These are phyloP conservation scores for Pseudoips prasinana DNA, from an alignment of 2,888 invertebrate genomes.

Conservation along the genomic window DNA sequence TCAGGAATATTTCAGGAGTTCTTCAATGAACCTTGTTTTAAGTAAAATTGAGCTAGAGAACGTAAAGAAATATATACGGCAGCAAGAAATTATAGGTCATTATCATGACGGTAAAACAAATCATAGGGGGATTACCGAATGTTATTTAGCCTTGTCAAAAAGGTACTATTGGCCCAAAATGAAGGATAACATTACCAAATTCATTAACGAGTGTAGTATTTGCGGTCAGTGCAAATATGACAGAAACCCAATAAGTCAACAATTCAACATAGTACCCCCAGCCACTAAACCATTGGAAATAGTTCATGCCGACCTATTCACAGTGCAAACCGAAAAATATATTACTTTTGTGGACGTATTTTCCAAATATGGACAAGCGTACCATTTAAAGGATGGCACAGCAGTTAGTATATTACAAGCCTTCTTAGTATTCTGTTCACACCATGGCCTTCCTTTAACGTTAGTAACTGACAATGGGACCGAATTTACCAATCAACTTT, in stretches of 20 bases:
- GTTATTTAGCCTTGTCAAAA: neutral
- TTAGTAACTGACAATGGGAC: conserved; percentile 8
- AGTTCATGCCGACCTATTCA: conserved; percentile 4
- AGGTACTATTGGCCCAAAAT: conserved; percentile 9
- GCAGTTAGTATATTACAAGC: neutral
- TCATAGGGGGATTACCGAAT: conserved; percentile 14
- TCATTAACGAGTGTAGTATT: conserved; percentile 9
- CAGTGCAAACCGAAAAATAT: conserved; percentile 7
- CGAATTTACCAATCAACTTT: conserved; percentile 19
- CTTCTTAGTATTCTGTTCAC: no score
- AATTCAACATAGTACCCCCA: conserved; percentile 6
- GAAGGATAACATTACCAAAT: conserved; percentile 10
- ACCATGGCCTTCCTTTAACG: conserved; percentile 12
- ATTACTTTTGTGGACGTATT: neutral
- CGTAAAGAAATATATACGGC: neutral
- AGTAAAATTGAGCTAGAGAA: conserved; percentile 3
- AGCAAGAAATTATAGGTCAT: conserved; percentile 4
- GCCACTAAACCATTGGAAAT: conserved; percentile 2
- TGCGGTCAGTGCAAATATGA: conserved; percentile 11
- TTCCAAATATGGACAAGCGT: no score
- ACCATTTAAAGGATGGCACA: neutral
- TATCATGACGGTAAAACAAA: conserved; percentile 15
- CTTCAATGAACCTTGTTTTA: conserved; percentile 9
- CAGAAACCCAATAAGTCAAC: conserved; percentile 2
- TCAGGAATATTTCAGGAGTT: conserved; percentile 7